phyloP scores from a whole-genome alignment of 2,113 vertebrate genomes.

The Pseudorhombus dupliciocellatus region DNA sequence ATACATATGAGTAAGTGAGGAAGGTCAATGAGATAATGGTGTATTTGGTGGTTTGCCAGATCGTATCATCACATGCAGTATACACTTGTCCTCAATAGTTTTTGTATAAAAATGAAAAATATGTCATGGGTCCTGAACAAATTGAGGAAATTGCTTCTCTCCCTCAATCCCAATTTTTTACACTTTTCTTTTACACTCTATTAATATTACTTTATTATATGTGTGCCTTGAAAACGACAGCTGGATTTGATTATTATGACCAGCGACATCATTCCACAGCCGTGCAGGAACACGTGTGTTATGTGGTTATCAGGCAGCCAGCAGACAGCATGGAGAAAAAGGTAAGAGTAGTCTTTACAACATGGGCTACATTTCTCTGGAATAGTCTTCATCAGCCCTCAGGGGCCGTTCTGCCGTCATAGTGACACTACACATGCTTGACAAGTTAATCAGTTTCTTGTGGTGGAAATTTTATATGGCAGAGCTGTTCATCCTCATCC shows the following conservation, averaged over 20 bases:
- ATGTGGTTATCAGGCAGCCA: conserved; percentile 16
- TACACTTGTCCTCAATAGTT: neutral
- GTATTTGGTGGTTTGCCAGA: neutral
- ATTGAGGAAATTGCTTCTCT: neutral
- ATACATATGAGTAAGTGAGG: neutral
- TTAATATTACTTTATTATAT: no score
- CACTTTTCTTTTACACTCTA: neutral
- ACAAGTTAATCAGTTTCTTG: conserved; percentile 37
- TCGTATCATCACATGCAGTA: neutral
- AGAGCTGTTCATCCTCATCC: conserved; percentile 23
- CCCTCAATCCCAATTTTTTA: no score
- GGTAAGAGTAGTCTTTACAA: conserved; percentile 1
- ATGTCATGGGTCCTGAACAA: neutral
- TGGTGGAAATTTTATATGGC: neutral
- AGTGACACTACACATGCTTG: conserved; percentile 34
- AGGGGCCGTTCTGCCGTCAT: neutral
- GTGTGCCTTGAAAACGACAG: conserved; percentile 9
- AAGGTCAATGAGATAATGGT: neutral
- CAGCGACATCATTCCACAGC: conserved; percentile 15
- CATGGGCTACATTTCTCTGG: neutral
- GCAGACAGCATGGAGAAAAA: neutral
- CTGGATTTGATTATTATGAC: conserved; percentile 21
- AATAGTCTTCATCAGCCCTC: conserved; percentile 19
- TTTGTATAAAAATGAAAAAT: neutral
- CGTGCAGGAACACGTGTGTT: neutral